Conservation (phyloP, 1,140 invertebrate species). For the Aphelinus certus region DNA sequence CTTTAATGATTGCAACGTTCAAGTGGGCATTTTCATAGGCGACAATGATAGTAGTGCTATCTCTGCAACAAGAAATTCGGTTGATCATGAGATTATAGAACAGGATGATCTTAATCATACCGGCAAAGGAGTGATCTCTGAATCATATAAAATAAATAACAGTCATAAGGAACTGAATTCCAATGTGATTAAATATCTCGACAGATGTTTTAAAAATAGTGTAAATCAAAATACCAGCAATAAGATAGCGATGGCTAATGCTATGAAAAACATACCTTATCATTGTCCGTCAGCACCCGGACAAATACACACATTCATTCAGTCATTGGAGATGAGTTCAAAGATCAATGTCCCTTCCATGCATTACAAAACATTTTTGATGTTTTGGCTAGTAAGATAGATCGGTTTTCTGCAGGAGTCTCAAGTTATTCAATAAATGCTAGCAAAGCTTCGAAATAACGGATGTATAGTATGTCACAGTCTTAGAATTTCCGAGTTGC, state of each 20-base stretch:
- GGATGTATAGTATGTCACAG: not conserved
- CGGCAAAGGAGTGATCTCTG: not conserved
- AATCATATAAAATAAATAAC: slow-evolving; percentile 7
- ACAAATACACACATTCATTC: slow-evolving; percentile 30
- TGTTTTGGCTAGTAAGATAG: not conserved
- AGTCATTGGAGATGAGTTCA: not conserved
- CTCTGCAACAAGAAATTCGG: slow-evolving; percentile 2
- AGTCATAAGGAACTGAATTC: slow-evolving; percentile 35
- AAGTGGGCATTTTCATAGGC: slow-evolving; percentile 16
- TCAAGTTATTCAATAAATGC: slow-evolving; percentile 5
- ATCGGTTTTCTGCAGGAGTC: not conserved
- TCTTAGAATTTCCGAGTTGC: not conserved
- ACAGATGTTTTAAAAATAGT: slow-evolving; percentile 40
- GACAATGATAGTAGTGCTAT: slow-evolving; percentile 25
- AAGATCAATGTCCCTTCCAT: slow-evolving; percentile 3
- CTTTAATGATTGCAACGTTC: slow-evolving; percentile 3
- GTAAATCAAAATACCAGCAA: slow-evolving; percentile 40
- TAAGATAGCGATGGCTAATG: slow-evolving; percentile 28
- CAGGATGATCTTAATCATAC: slow-evolving; percentile 25
- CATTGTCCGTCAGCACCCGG: slow-evolving; percentile 38
- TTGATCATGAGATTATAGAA: slow-evolving; percentile 21
- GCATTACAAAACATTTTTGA: slow-evolving; percentile 5
- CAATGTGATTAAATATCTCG: slow-evolving; percentile 39
- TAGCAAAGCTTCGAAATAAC: slow-evolving; percentile 19
- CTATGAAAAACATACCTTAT: slow-evolving; percentile 36